These are phyloP conservation scores for Meghimatium bilineatum DNA, from an alignment of 2,888 invertebrate species.

Conservation along the genomic window DNA sequence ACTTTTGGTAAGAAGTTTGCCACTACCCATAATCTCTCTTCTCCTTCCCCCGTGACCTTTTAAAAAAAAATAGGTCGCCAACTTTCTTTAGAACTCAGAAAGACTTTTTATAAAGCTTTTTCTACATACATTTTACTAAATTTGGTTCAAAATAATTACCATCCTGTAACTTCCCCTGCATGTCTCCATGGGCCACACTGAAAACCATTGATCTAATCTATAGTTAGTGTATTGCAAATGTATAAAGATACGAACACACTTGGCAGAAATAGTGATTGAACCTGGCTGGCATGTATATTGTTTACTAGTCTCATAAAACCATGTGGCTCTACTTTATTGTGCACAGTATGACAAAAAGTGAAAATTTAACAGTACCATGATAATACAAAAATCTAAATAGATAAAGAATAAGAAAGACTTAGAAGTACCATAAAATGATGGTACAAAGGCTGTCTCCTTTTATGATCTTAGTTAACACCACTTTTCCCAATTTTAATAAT, in stretches of 20 bases:
- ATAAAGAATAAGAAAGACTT: not conserved
- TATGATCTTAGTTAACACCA: not conserved
- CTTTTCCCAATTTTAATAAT: not conserved
- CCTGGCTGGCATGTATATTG: not conserved
- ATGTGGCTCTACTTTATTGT: not conserved
- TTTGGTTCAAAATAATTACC: too few relatives aligned
- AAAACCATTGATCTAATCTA: not conserved
- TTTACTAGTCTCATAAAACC: not conserved
- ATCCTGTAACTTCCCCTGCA: too few relatives aligned
- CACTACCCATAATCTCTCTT: too few relatives aligned
- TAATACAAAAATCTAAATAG: not conserved
- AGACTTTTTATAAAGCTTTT: too few relatives aligned
- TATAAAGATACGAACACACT: not conserved
- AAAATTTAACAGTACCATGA: not conserved
- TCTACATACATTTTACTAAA: too few relatives aligned
- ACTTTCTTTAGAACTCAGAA: too few relatives aligned
- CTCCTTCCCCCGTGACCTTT: too few relatives aligned
- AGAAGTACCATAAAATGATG: not conserved
- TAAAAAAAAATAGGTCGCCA: too few relatives aligned
- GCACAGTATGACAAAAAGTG: not conserved
- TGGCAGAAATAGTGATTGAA: not conserved
- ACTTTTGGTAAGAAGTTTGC: too few relatives aligned
- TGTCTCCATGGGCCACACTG: too few relatives aligned
- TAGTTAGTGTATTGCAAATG: not conserved
- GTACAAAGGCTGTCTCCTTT: not conserved